Evolutionary conservation across 2,888 invertebrate genomes (phyloP), one percentile per base, ranked within the genome.

Genomic region (Podabrus alpinus): DNA sequence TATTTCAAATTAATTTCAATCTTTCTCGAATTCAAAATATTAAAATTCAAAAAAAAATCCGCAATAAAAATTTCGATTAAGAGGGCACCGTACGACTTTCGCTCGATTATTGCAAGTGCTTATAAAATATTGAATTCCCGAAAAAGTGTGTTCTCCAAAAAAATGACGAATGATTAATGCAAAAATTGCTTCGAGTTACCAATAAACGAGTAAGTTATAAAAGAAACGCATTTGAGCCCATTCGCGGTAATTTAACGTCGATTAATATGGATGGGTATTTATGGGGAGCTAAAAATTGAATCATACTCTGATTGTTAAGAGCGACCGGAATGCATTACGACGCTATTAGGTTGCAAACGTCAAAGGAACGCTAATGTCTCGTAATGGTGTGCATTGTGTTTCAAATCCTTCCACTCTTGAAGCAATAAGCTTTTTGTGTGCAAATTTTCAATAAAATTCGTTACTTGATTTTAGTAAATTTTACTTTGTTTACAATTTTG

Each of bases 331-430:
- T 84, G 84, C 83, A 84, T 85, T 85, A 84, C 78, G 79, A 80
- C 84, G 85, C 85, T 85, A 85, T 85, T 85, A 85, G 84, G 84
- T 83, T 84, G 84, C 85, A 86, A 85, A 85, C 85, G 85, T 83
- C 85, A 86, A 86, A 86, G 86, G 85, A 84, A 83, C 85, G 85
- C 84, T 85, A 86, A 86, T 86, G 86, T 85, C 82, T 82, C 84
- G 62, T 86, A 85, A 86, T 86, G 85, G 85, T 83, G 83, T 81
- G 81, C 83, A 86, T 85, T 86, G 86, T 86, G 82, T 84, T 64
- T 81, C 80, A 84, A 85, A 86, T 86, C 84, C 86, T 85, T 85
- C 83, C 84, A 83, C 83, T 82, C 83, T 84, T 81, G 79, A 82
- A 81, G 83, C 83, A 85, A 85, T 85, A 85, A 84, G 85, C 84